Conservation (phyloP, 2,113 vertebrate species). For the Sceloporus tristichus region DNA sequence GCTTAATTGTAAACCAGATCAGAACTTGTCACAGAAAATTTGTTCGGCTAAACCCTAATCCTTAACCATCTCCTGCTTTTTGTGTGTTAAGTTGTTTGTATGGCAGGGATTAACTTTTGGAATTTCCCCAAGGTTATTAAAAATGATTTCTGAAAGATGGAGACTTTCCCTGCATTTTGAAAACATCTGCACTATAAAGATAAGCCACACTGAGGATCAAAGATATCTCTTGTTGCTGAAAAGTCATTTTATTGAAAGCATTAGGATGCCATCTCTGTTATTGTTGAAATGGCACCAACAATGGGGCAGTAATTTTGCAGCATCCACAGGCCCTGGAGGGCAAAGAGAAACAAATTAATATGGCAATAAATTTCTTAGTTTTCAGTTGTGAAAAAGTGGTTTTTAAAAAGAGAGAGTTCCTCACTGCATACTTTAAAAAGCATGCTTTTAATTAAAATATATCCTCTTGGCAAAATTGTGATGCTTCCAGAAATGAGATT, state of each 20-base stretch:
- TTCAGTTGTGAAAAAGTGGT: constrained; percentile 39
- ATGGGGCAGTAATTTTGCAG: constrained; percentile 40
- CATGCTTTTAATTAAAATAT: constrained; percentile 43
- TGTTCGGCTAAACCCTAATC: constrained; percentile 47
- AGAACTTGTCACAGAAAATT: constrained; percentile 39
- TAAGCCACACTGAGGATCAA: constrained; percentile 46
- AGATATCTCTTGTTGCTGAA: constrained; percentile 45
- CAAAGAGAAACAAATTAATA: constrained; percentile 51
- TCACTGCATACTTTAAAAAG: constrained; percentile 47
- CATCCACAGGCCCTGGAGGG: constrained; percentile 47
- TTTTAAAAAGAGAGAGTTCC: constrained; percentile 62
- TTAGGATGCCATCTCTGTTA: constrained; percentile 39
- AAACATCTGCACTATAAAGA: constrained; percentile 57
- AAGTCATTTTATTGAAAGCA: constrained; percentile 52
- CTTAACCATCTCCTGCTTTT: constrained; percentile 17
- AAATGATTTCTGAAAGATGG: constrained; percentile 17
- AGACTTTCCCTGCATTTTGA: constrained; percentile 48
- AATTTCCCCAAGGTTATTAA: constrained; percentile 52
- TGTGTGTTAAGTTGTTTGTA: not conserved
- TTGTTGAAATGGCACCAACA: constrained; percentile 28
- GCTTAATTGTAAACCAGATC: constrained; percentile 51
- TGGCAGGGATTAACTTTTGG: constrained; percentile 36
- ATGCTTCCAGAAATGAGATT: constrained; percentile 39
- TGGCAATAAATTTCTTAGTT: constrained; percentile 48
- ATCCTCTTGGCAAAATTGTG: constrained; percentile 39